Conservation (phyloP, 2,113 vertebrate genomes). For the Salvelinus sp. region DNA sequence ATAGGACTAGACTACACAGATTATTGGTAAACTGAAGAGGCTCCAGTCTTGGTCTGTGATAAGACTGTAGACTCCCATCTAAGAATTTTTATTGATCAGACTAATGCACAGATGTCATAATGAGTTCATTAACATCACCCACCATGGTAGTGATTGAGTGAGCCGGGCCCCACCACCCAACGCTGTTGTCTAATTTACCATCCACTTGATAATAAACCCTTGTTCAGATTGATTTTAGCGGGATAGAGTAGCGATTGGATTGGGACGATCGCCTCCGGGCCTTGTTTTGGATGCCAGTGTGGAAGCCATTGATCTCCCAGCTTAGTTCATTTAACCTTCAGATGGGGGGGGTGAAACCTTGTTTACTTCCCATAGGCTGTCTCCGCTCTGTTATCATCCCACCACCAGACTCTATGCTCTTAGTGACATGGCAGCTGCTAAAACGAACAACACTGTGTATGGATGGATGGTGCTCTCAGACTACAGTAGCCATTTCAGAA, state of each 20-base stretch:
- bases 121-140: background rate
- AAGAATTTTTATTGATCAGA: background rate
- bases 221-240: conserved; percentile 49
- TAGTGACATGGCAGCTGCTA: conserved; percentile 47
- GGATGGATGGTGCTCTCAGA: too few species aligned
- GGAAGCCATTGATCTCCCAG: conserved; percentile 29
- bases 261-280: background rate
- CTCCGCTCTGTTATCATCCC: conserved; percentile 44
- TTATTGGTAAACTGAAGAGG: too few species aligned
- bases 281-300: conserved; percentile 17
- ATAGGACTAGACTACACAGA: too few species aligned
- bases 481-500: too few species aligned
- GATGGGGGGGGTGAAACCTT: conserved; percentile 28
- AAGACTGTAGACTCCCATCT: too few species aligned
- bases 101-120: conserved; percentile 3
- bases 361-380: conserved; percentile 47
- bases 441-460: too few species aligned
- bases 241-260: background rate
- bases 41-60: too few species aligned
- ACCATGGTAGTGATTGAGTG: background rate
- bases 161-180: background rate
- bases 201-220: conserved; percentile 40
- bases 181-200: background rate
- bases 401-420: conserved; percentile 50
- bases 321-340: conserved; percentile 39